Evolutionary conservation across 2,888 invertebrate genomes (phyloP), one percentile per base, ranked within the genome.

Genomic region (Sthenelais limicola): DNA sequence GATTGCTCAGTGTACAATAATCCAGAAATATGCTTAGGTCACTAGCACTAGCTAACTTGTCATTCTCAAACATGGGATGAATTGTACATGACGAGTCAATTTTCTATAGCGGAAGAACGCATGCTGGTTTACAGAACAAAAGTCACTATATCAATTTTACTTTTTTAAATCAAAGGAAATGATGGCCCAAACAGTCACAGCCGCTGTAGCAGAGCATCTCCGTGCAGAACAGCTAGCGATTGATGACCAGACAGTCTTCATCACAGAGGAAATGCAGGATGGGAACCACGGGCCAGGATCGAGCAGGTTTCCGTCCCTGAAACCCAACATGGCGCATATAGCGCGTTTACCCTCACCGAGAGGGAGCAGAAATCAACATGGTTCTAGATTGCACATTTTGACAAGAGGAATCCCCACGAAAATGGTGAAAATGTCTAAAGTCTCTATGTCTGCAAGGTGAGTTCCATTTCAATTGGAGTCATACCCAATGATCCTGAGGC

Each of bases 391-490:
- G 3, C 58, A 35, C 24, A 54, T 56, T 21, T 7, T 43, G 26
- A 71, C 71, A 12, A 38, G 58, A 18, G 15, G 21, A 33, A 24
- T 68, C 47, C 75, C 72, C 1, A 48, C 28, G n/a, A 54, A 72
- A 33, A 49, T 70, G 51, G 26, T 71, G 32, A 48, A 51, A 24
- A 35, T 74, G 32, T 38, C 77, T 12, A 77, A 68, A 32, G 77
- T 77, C 15, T 54, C 73, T 54, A 73, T 76, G 73, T 51, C 73
- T 0, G 35, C 74, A 21, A 74, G 71, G 76, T 76, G 51, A 49
- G 30, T 35, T 21, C 5, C 47, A 12, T 28, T 28, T 49, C 26
- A 68, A 12, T 24, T 51, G 26, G 51, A n/a, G n/a, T n/a, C n/a
- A n/a, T n/a, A n/a, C n/a, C n/a, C n/a, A n/a, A n/a, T n/a, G n/a